A percentile compares a stretch with the other conserved stretches of the same genome.
phyloP scores from a whole-genome alignment of 2,797 vertebrate genomes.

The Phrynocephalus vlangalii region DNA sequence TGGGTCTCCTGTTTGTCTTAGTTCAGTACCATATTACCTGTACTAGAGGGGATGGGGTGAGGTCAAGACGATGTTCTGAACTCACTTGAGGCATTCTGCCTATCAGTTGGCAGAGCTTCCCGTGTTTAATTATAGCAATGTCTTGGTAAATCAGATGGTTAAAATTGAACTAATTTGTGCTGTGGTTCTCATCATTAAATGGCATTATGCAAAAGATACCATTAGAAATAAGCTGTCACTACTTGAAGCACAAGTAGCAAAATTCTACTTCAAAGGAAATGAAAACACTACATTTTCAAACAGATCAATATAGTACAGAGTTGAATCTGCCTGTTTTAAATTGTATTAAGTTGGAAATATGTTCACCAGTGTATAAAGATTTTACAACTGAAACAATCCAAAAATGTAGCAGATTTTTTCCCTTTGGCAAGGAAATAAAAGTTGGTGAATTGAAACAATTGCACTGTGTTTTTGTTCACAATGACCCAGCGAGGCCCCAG shows the following conservation, averaged over 20 bases:
- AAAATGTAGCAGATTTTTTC: slow-evolving; percentile 59
- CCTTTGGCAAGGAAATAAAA: slow-evolving; percentile 64
- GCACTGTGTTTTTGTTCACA: background rate
- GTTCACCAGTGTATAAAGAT: slow-evolving; percentile 41
- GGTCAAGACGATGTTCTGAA: background rate
- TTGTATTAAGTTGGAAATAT: slow-evolving; percentile 46
- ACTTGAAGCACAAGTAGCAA: slow-evolving; percentile 27
- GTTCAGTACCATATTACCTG: background rate
- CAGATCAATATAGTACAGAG: slow-evolving; percentile 23
- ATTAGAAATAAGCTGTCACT: slow-evolving; percentile 22
- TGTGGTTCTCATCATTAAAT: slow-evolving; percentile 39
- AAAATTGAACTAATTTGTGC: slow-evolving; percentile 33
- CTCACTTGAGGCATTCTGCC: too few species aligned
- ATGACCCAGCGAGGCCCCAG: fast-evolving
- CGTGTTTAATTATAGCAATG: background rate
- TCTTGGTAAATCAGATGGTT: background rate
- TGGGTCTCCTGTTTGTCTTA: background rate
- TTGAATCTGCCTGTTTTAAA: slow-evolving; percentile 56
- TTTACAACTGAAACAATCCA: slow-evolving; percentile 57
- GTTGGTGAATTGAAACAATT: background rate
- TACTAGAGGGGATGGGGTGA: background rate
- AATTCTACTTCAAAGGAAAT: slow-evolving; percentile 37
- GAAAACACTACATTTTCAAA: background rate
- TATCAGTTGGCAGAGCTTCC: background rate
- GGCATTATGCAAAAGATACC: slow-evolving; percentile 37